Percentiles rank a stretch among this genome's conserved stretches.
phyloP scores from a whole-genome alignment of 2,797 vertebrate genomes.

The Epinephelus awoara region DNA sequence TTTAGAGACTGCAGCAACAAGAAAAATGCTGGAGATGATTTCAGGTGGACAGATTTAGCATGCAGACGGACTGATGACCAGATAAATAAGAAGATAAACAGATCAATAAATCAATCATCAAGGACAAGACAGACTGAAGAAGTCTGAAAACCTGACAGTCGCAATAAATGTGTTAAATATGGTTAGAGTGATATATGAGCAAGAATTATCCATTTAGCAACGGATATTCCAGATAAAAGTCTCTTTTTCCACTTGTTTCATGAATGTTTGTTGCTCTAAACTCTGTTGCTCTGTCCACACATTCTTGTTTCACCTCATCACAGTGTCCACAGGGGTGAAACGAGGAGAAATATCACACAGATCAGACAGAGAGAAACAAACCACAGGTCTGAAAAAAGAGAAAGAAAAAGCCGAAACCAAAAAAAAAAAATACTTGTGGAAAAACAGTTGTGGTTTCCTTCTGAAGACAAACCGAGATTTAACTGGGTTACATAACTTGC shows the following conservation, averaged over 20 bases:
- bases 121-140: background rate
- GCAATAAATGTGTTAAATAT: background rate
- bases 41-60: background rate
- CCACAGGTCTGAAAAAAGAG: background rate
- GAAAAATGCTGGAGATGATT: background rate
- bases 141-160: background rate
- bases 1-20: background rate
- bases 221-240: no score
- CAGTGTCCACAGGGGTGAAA: background rate
- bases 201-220: background rate
- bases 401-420: background rate
- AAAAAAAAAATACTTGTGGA: conserved; percentile 10
- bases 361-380: background rate
- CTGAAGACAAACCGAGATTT: conserved; percentile 19
- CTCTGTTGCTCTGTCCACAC: background rate
- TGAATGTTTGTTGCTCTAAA: background rate
- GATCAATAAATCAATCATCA: background rate
- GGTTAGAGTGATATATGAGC: background rate
- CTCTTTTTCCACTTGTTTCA: background rate
- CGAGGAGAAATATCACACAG: background rate
- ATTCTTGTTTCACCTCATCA: conserved; percentile 2
- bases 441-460: conserved; percentile 21
- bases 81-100: background rate
- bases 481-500: conserved; percentile 32
- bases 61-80: background rate